A percentile compares a stretch with the other conserved stretches of the same genome.
These are phyloP conservation scores for Magallana gigas DNA, from an alignment of 1,140 invertebrate genomes.

Conservation along the genomic window DNA sequence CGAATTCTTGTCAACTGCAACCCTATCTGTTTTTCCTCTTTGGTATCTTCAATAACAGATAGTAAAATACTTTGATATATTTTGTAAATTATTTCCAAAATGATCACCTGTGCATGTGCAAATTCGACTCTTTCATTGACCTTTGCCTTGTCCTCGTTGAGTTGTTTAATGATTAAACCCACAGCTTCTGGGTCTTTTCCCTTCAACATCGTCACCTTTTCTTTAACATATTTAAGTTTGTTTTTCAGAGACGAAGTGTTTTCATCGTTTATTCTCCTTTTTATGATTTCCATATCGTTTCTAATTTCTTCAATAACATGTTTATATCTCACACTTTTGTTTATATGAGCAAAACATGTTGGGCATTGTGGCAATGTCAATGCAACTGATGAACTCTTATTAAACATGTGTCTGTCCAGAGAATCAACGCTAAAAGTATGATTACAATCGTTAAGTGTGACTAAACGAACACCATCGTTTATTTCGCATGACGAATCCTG, in stretches of 20 bases:
- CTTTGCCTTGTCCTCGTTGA: neutral
- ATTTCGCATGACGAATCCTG: conserved; percentile 81
- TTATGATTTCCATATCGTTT: conserved; percentile 55
- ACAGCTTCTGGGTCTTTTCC: neutral
- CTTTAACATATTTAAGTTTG: neutral
- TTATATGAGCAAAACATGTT: conserved; percentile 83
- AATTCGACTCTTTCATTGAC: neutral
- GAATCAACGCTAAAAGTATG: conserved; percentile 57
- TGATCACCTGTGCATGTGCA: neutral
- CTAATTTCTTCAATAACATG: conserved; percentile 80
- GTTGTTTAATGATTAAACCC: neutral
- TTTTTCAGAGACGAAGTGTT: neutral
- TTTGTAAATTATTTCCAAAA: neutral
- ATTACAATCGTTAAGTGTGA: conserved; percentile 65
- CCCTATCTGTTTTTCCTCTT: neutral
- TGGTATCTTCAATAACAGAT: neutral
- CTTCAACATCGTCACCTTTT: neutral
- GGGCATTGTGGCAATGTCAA: conserved; percentile 84
- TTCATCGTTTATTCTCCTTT: conserved; percentile 30
- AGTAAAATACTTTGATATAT: neutral
- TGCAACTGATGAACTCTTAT: conserved; percentile 35
- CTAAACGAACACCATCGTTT: conserved; percentile 75
- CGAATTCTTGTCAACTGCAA: neutral
- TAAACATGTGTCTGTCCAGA: conserved; percentile 80
- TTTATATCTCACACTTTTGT: conserved; percentile 83